phyloP scores from a whole-genome alignment of 2,888 invertebrate genomes.

The Rhyacophila evoluta region DNA sequence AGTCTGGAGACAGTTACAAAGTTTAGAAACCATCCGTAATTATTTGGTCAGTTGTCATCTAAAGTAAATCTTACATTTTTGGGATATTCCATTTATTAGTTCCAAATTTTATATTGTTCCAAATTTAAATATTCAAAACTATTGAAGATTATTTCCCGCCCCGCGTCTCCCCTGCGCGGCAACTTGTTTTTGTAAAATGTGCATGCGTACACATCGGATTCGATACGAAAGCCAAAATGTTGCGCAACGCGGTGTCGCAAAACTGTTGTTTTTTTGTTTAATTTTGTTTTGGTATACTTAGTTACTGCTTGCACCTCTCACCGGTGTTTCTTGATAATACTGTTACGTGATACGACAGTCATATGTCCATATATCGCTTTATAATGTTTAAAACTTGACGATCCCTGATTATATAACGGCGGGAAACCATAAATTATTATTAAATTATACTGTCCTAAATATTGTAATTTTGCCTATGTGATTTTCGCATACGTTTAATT shows the following conservation, averaged over 20 bases:
- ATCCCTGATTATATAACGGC: too few species aligned
- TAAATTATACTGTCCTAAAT: too few species aligned
- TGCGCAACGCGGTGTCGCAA: conserved; percentile 9
- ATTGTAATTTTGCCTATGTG: too few species aligned
- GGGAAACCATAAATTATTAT: too few species aligned
- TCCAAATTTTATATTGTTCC: neutral
- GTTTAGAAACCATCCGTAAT: too few species aligned
- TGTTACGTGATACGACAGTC: neutral
- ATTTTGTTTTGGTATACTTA: neutral
- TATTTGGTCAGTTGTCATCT: too few species aligned
- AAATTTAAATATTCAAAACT: neutral
- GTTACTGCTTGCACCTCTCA: neutral
- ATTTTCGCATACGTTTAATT: too few species aligned
- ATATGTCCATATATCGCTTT: too few species aligned
- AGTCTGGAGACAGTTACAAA: too few species aligned
- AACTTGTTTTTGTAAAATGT: conserved; percentile 19
- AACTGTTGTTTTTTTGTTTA: conserved; percentile 8
- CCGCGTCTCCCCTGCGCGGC: neutral
- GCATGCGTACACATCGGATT: conserved; percentile 10
- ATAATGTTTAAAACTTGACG: too few species aligned
- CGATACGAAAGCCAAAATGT: conserved; percentile 4
- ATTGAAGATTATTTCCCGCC: neutral
- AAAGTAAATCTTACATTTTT: too few species aligned
- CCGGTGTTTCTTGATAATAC: conserved; percentile 10
- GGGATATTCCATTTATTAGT: too few species aligned